Evolutionary conservation across 2,797 vertebrate genomes (phyloP).

Genomic region (Chiloscyllium punctatum): DNA sequence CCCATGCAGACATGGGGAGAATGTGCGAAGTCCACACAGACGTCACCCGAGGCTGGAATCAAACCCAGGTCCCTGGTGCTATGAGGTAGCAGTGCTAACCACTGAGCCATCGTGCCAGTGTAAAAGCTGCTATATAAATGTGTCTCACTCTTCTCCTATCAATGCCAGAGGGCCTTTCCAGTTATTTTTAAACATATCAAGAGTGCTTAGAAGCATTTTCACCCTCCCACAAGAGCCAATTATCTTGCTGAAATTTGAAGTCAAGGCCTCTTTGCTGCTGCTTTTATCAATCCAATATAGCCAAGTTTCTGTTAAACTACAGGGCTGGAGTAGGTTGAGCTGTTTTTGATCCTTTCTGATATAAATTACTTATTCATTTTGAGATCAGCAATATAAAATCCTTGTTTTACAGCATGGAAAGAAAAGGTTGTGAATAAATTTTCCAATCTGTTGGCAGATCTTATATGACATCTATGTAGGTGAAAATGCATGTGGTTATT

Average conservation of each 20-base stretch:
- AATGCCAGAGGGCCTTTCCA: background rate
- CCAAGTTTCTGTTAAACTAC: background rate
- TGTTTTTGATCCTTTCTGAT: background rate
- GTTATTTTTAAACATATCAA: background rate
- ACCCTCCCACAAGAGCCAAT: background rate
- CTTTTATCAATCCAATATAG: background rate
- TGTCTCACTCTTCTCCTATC: background rate
- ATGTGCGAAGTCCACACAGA: no score
- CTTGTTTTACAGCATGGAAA: background rate
- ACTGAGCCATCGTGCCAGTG: background rate
- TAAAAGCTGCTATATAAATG: background rate
- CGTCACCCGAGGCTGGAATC: no score
- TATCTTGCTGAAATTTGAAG: conserved; percentile 4
- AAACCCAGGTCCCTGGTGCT: background rate
- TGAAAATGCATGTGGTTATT: background rate
- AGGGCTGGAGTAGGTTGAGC: background rate
- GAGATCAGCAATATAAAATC: background rate
- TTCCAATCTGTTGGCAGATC: background rate
- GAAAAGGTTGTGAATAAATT: background rate
- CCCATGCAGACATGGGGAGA: no score
- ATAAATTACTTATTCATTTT: background rate
- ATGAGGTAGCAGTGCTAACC: background rate
- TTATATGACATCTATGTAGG: no score
- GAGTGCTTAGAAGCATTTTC: background rate
- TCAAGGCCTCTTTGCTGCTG: background rate